Evolutionary conservation across 64 coral and sea anemone genomes (phyloP), one percentile per base, ranked within the genome.

Genomic region (Actinia equina): DNA sequence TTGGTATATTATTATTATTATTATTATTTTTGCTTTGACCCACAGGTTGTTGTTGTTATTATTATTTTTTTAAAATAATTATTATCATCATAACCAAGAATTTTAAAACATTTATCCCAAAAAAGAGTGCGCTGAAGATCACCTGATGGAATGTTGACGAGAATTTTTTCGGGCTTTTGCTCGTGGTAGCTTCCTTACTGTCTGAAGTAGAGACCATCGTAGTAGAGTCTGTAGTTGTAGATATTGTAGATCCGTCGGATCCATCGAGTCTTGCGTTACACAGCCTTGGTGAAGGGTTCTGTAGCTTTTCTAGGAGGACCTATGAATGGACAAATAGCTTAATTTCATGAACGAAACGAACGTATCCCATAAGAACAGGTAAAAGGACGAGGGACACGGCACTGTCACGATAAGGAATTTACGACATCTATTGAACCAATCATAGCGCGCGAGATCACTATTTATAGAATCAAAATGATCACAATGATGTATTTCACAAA

Each of bases 231-330:
- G 86, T 51, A 57, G 44, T 77, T 15, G 82, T 77, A 12, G 30
- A 13, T 6, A 80, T 85, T 19, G 84, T 30, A 22, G 84, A 86
- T 5, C 74, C 52, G 46, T 92, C 90, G 14, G 65, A 45, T 42
- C 67, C 85, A 87, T 81, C 27, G 74, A 83, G 51, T 9, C 77
- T 62, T 20, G 85, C 9, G 42, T 86, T 77, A 59, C 85, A 82
- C 44, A 92, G 85, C 58, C 80, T 81, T 67, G 90, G 90, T 17
- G 90, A 54, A 64, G 58, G 63, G 22, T 86, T 86, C 25, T 87
- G 86, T 2, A 92, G 45, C 61, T 92, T 92, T 45, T 92, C 90
- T 17, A 92, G 78, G 52, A 92, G 86, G 2, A 92, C 76, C 90
- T 92, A 46, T 45, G 37, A 44, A 44, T 44, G 7, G 49, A 81